Conservation (phyloP, 2,113 vertebrate species). For the Bos javanicus region DNA sequence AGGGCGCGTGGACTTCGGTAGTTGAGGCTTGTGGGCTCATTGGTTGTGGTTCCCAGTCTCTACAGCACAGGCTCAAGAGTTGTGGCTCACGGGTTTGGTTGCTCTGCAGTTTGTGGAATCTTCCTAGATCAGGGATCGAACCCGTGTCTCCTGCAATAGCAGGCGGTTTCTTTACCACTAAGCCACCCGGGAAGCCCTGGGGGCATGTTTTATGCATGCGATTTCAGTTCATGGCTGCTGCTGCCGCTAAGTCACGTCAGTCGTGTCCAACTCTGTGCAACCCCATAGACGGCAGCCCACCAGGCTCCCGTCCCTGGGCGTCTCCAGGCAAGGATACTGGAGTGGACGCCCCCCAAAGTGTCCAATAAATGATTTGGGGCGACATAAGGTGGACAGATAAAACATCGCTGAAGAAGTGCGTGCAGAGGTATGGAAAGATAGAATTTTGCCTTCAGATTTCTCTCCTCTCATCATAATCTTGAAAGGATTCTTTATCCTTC, state of each 20-base stretch:
- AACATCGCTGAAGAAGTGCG: background rate
- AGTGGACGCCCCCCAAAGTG: background rate
- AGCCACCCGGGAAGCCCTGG: background rate
- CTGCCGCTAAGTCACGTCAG: background rate
- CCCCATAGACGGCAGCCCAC: background rate
- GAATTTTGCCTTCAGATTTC: background rate
- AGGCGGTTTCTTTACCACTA: background rate
- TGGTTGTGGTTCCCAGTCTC: background rate
- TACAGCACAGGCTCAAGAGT: background rate
- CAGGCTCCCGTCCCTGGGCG: background rate
- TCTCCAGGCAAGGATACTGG: background rate
- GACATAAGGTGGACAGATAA: background rate
- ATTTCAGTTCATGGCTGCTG: background rate
- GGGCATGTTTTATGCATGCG: background rate
- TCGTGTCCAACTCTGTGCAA: background rate
- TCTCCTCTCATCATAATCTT: background rate
- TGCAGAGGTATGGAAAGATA: background rate
- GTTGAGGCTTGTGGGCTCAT: background rate
- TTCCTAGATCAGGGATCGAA: background rate
- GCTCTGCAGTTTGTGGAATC: background rate
- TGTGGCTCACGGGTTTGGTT: background rate
- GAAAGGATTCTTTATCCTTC: background rate
- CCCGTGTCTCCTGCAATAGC: background rate
- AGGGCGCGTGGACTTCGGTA: background rate
- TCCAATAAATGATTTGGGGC: background rate